Evolutionary conservation across 2,888 invertebrate species (phyloP).

Genomic region (Agrilus cyanescens): DNA sequence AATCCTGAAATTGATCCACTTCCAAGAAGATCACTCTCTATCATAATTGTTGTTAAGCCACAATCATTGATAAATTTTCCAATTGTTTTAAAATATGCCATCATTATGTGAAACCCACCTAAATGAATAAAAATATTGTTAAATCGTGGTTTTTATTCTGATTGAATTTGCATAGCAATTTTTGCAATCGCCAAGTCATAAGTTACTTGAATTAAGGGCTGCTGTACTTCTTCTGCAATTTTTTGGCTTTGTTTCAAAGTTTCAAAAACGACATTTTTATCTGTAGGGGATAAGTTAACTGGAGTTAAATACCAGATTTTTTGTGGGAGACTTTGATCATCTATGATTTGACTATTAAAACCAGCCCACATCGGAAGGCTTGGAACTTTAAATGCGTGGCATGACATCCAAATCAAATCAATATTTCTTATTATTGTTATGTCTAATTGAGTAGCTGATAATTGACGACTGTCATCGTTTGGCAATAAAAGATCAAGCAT

Average conservation of each 20-base stretch:
- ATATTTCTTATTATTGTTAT: too few relatives aligned
- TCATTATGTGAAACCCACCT: conserved; percentile 25
- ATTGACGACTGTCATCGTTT: too few relatives aligned
- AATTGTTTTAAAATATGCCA: too few relatives aligned
- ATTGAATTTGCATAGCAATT: conserved; percentile 20
- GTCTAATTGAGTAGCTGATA: too few relatives aligned
- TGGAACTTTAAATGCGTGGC: conserved; percentile 11
- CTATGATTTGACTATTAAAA: conserved; percentile 17
- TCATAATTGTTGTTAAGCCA: too few relatives aligned
- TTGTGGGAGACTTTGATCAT: conserved; percentile 17
- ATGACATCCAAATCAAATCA: too few relatives aligned
- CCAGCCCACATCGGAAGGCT: conserved; percentile 26
- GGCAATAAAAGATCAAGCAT: neutral
- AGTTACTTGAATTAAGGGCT: conserved; percentile 19
- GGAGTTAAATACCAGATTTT: conserved; percentile 21
- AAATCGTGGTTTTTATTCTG: conserved; percentile 19
- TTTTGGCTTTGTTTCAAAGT: conserved; percentile 19
- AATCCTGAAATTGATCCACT: too few relatives aligned
- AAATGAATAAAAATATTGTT: conserved; percentile 25
- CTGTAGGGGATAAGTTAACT: conserved; percentile 24
- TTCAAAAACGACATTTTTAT: conserved; percentile 17
- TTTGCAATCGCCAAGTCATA: conserved; percentile 25
- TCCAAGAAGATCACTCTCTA: too few relatives aligned
- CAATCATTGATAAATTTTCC: too few relatives aligned
- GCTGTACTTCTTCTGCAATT: conserved; percentile 16